Conservation (phyloP, 2,797 vertebrate genomes). For the Morelia viridis region DNA sequence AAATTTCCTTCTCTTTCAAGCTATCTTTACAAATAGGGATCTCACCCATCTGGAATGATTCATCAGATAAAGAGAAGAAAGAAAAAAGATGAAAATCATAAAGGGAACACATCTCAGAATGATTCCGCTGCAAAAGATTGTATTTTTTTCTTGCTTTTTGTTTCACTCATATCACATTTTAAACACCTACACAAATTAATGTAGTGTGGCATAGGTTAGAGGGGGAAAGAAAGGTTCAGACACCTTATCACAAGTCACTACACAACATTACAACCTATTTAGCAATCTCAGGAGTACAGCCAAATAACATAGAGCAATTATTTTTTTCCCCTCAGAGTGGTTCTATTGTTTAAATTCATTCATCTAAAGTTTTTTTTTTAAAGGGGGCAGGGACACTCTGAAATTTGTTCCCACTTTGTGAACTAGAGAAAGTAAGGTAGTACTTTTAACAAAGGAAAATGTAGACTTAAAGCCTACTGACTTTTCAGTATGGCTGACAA, state of each 20-base stretch:
- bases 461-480: background rate
- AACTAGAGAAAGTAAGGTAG: background rate
- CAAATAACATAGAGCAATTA: slow-evolving; percentile 1
- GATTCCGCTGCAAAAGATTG: background rate
- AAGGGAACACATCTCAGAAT: background rate
- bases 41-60: background rate
- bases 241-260: slow-evolving; percentile 16
- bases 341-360: slow-evolving; percentile 23
- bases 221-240: slow-evolving; percentile 12
- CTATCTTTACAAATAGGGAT: background rate
- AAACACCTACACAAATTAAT: slow-evolving; percentile 19
- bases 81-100: background rate
- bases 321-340: background rate
- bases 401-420: background rate
- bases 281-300: slow-evolving; percentile 10
- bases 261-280: background rate
- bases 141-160: background rate
- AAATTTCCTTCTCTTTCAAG: background rate
- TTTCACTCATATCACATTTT: slow-evolving; percentile 1
- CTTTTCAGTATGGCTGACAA: background rate
- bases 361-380: background rate
- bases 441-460: background rate
- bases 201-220: background rate
- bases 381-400: background rate
- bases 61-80: background rate